Base-by-base conservation (phyloP, 53 echinoderm and acorn worm genomes). In the Henricia sp. region DNA sequence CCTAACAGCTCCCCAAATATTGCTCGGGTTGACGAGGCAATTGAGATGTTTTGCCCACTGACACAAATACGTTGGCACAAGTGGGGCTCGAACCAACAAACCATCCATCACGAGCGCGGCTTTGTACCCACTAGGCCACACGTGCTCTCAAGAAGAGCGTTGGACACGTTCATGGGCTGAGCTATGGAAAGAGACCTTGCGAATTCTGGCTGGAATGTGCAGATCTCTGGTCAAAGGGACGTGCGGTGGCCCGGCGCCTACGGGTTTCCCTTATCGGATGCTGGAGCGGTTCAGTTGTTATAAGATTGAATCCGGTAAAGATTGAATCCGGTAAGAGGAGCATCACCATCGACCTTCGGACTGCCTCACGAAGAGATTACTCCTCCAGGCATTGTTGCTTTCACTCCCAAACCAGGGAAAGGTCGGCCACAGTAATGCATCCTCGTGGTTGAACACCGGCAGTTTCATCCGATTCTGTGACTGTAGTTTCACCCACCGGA, bases 401-500 rank as follows among this genome's bases (percentile, higher is more conserved):
- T 68, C 43, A 9, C 68, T 68, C 23, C 68, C 68, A 1, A 43
- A 68, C 24, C 68, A 68, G 43, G 68, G 68, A 6, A 68, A 68
- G 42, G 68, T 68, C 9, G 68, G 0, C 41, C 21, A 40, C 5
- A 41, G 41, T 0, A 71, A 71, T 33, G 50, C 50, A 2, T 71
- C 71, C 21, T 68, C 68, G 6, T 68, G 68, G 68, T 20, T 68
- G 68, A 19, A 40, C 40, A 13, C 43, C 11, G 68, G 68, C 2
- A 68, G 68, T 20, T 68, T n/a, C 42, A 71, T 71, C 71, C 71
- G 71, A 1, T 71, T 71, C 71, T 50, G 71, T 13, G 72, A 72
- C 72, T 72, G 72, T 51, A 14, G 53, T n/a, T 46, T 64, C 21
- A 65, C 48, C 19, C 65, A 67, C 63, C 40, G 80, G 4, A 42